Percentiles rank a stretch among this genome's conserved stretches.
These are phyloP conservation scores for Odontomyia ornata DNA, from an alignment of 2,888 invertebrate species.

Conservation along the genomic window DNA sequence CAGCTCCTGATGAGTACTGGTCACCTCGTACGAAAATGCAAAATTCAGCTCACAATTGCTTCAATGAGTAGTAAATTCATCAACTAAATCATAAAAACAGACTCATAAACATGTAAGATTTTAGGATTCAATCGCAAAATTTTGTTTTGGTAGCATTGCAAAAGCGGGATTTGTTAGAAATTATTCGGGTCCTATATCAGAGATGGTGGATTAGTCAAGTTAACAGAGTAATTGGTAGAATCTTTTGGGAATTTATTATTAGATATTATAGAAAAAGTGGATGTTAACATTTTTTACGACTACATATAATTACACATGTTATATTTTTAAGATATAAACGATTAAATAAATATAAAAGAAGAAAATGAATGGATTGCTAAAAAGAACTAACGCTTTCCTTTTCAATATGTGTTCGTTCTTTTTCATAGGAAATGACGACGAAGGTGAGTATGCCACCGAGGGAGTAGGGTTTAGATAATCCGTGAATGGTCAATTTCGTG, in stretches of 20 bases:
- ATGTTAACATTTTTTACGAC: constrained; percentile 18
- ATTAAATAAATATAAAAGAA: constrained; percentile 20
- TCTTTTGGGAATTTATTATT: background rate
- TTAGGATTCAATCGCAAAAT: too few relatives aligned
- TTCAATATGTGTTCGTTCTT: too few relatives aligned
- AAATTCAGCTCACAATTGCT: background rate
- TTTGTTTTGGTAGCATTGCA: too few relatives aligned
- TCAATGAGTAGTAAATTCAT: background rate
- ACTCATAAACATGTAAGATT: background rate
- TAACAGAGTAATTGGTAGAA: background rate
- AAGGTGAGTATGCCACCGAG: too few relatives aligned
- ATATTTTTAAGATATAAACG: constrained; percentile 9
- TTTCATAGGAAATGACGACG: too few relatives aligned
- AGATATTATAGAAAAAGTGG: background rate
- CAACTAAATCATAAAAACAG: background rate
- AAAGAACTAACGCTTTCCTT: too few relatives aligned
- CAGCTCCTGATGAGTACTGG: too few relatives aligned
- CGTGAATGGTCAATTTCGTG: too few relatives aligned
- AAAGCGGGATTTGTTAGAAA: too few relatives aligned
- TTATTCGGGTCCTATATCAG: background rate
- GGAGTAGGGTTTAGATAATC: too few relatives aligned
- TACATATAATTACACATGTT: background rate
- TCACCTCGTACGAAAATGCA: too few relatives aligned
- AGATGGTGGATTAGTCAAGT: constrained; percentile 19
- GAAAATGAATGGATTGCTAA: too few relatives aligned